Evolutionary conservation across 2,113 vertebrate species (phyloP), one percentile per base, ranked within the genome.

Genomic region (Neomonachus schauinslandi): DNA sequence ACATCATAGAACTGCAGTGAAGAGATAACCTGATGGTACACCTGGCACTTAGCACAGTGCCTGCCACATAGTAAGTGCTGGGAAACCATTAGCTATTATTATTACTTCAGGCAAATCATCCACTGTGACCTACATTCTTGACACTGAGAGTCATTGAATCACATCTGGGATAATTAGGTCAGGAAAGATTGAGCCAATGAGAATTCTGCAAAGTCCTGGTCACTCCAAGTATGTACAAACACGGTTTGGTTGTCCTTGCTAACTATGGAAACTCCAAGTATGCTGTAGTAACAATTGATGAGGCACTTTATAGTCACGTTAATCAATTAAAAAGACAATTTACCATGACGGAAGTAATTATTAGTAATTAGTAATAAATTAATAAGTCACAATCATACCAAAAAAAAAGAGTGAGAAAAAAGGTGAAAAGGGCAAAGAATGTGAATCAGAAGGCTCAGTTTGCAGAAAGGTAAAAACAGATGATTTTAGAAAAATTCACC

Each of bases 291-390:
- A 92, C 86, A 79, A 94, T 74, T 51, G 67, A 92, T 74, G 42
- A 83, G 33, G 3, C 3, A n/a, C 55, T 95, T 94, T 86, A 87
- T 36, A 82, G 31, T 55, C 31, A 95, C 39, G 74, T 87, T 69
- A 82, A 74, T 89, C 74, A 98, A 76, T 92, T 95, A 93, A 89
- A 96, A 94, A 92, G 72, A 69, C 5, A 89, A 80, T 92, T 96
- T 91, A 21, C 39, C 67, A 83, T 59, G 36, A 22, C 10, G 5
- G n/a, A 91, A 91, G n/a, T 90, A 77, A 91, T 97, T 67, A 24
- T 67, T 95, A 79, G 55, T 53, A 95, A 90, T 95, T 95, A 96
- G 26, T 84, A 87, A 76, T 92, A 83, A 93, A 88, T 95, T 92
- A 92, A 61, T 94, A 89, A 88, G n/a, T 69, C 79, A 80, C 12